These are phyloP conservation scores for Caracal caracal DNA, from an alignment of 2,113 vertebrate genomes.

Conservation along the genomic window DNA sequence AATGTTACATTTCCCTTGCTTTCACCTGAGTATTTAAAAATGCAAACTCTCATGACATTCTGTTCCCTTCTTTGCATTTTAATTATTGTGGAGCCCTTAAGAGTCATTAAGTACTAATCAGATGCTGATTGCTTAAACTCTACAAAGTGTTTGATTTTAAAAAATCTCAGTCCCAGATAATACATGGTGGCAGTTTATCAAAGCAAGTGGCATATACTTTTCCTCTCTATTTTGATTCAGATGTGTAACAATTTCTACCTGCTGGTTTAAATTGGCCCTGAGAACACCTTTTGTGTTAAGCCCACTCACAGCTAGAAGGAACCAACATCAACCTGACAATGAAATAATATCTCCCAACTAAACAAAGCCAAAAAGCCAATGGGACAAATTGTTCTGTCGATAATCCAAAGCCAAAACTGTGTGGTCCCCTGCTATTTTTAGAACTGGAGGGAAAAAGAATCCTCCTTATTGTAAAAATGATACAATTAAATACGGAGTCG, in stretches of 20 bases:
- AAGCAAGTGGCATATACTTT: conserved; percentile 65
- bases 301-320: conserved; percentile 53
- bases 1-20: conserved; percentile 45
- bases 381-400: conserved; percentile 53
- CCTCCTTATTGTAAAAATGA: conserved; percentile 61
- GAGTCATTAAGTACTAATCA: conserved; percentile 65
- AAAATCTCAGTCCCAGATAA: conserved; percentile 53
- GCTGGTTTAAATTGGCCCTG: conserved; percentile 61
- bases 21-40: conserved; percentile 57
- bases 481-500: conserved; percentile 62
- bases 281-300: conserved; percentile 71
- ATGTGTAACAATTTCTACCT: conserved; percentile 67
- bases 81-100: conserved; percentile 60
- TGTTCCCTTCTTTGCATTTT: conserved; percentile 51
- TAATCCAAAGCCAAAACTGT: conserved; percentile 41
- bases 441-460: conserved; percentile 19
- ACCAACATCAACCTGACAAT: conserved; percentile 48
- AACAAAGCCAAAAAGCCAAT: conserved; percentile 61
- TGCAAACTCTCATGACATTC: conserved; percentile 55
- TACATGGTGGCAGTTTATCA: conserved; percentile 71
- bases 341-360: conserved; percentile 62
- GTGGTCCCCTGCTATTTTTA: conserved; percentile 50
- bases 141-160: conserved; percentile 56
- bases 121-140: conserved; percentile 66
- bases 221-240: conserved; percentile 60